Evolutionary conservation across 1,140 invertebrate species (phyloP).

Genomic region (Sitobion miscanthi): DNA sequence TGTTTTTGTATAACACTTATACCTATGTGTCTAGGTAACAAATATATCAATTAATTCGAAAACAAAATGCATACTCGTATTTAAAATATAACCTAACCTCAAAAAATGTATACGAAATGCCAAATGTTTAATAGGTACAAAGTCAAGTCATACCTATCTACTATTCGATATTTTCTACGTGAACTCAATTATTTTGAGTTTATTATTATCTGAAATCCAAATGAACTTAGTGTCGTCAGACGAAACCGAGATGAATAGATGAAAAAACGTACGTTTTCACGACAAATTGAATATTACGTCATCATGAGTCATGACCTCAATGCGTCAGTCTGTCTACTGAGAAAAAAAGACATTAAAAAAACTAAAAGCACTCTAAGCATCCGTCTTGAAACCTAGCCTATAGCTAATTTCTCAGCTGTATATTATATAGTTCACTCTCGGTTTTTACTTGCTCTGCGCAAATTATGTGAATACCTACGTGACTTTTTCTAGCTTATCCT

Average conservation of each 20-base stretch:
- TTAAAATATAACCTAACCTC: neutral
- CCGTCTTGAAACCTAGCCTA: neutral
- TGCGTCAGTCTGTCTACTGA: neutral
- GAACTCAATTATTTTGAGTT: neutral
- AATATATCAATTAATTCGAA: neutral
- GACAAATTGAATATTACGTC: neutral
- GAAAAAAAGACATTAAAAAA: neutral
- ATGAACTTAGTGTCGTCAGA: neutral
- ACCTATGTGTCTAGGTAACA: neutral
- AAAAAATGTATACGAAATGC: neutral
- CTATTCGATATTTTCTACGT: neutral
- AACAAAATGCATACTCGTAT: neutral
- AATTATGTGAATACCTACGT: too few species aligned
- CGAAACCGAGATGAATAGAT: neutral
- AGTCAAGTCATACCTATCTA: neutral
- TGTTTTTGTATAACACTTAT: neutral
- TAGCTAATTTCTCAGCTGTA: neutral
- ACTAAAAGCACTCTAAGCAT: neutral
- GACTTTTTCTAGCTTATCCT: too few species aligned
- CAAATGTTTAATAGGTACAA: neutral
- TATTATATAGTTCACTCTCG: neutral
- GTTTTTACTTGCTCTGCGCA: neutral
- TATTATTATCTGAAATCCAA: neutral
- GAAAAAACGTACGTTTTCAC: neutral
- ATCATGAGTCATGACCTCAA: neutral